A percentile compares a stretch with the other conserved stretches of the same genome.
phyloP scores from a whole-genome alignment of 2,113 vertebrate species.

The Nannospalax galili region DNA sequence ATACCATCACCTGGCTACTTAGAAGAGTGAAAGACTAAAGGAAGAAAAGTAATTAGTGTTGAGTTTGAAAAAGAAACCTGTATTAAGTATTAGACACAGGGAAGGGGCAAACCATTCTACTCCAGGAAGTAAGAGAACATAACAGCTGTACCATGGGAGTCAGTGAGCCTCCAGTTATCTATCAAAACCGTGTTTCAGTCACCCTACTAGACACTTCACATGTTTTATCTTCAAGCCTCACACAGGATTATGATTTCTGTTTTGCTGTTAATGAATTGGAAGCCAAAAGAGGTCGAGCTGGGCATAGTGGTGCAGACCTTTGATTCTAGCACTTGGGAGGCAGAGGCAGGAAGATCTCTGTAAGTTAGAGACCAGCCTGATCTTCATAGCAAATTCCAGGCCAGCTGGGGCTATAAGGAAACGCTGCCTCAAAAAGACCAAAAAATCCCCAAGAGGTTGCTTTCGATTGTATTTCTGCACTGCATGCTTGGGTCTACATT shows the following conservation, averaged over 20 bases:
- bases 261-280: not conserved
- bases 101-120: not conserved
- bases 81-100: not conserved
- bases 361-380: no score
- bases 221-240: not conserved
- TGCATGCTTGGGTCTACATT: no score
- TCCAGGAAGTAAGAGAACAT: not conserved
- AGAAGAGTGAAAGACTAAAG: not conserved
- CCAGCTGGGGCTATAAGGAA: no score
- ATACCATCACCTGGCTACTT: not conserved
- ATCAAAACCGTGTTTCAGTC: not conserved
- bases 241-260: not conserved
- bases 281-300: not conserved
- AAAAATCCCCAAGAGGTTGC: no score
- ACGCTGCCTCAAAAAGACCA: no score
- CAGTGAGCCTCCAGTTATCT: not conserved
- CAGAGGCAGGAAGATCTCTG: no score
- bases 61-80: not conserved
- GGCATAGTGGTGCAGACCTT: no score
- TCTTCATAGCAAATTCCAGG: no score
- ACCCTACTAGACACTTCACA: not conserved
- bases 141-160: not conserved
- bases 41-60: not conserved
- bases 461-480: not conserved
- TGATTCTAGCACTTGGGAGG: no score